Percentiles rank a stretch among this genome's conserved stretches.
These are phyloP conservation scores for Heliconius eleuchia DNA, from an alignment of 1,140 invertebrate genomes.

Conservation along the genomic window DNA sequence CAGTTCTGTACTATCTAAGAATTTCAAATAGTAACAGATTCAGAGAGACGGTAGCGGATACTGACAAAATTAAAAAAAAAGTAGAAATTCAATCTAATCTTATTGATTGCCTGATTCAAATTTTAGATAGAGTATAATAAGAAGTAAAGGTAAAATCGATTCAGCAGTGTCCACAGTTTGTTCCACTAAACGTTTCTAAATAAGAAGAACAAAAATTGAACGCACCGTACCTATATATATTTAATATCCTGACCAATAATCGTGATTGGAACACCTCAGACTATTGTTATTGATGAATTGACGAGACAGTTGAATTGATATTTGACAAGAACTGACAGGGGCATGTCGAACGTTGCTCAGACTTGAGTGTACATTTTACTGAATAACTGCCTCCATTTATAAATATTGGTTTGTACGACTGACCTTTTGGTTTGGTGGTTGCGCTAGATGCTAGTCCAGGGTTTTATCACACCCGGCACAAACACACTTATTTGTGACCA, in stretches of 20 bases:
- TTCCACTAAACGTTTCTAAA: neutral
- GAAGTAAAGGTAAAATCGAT: neutral
- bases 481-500: no score
- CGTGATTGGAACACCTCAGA: slow-evolving; percentile 21
- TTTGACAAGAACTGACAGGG: slow-evolving; percentile 39
- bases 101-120: neutral
- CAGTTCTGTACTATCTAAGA: no score
- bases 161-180: neutral
- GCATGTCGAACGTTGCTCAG: slow-evolving; percentile 7
- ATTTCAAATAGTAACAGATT: no score
- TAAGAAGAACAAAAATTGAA: neutral
- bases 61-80: no score
- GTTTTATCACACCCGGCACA: no score
- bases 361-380: neutral
- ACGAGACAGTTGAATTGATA: slow-evolving; percentile 44
- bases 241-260: slow-evolving; percentile 12
- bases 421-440: neutral
- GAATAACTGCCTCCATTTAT: slow-evolving; percentile 2
- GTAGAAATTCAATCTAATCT: no score
- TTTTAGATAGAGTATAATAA: neutral
- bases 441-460: no score
- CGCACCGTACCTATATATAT: neutral
- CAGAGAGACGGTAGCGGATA: no score
- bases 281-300: slow-evolving; percentile 40
- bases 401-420: neutral